Percentiles rank a stretch among this genome's conserved stretches.
These are phyloP conservation scores for Piliocolobus tephrosceles DNA, from an alignment of 2,113 vertebrate genomes.

Conservation along the genomic window DNA sequence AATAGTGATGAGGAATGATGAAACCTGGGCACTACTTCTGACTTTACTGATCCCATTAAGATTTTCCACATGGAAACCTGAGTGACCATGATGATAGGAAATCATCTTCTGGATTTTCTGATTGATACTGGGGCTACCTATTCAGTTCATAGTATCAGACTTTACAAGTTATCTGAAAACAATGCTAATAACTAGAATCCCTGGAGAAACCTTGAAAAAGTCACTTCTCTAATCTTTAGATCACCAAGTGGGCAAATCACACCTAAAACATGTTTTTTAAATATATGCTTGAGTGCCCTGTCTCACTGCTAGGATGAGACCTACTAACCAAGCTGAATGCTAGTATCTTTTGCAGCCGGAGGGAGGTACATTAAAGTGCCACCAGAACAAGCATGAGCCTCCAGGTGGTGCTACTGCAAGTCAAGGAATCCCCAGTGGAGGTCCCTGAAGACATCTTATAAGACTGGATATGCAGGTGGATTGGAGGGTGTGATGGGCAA, in stretches of 20 bases:
- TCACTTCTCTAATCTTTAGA: not conserved
- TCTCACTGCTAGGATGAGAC: not conserved
- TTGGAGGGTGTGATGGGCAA: not conserved
- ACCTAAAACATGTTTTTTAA: not conserved
- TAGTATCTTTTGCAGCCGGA: not conserved
- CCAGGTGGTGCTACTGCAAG: not conserved
- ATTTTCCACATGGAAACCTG: not conserved
- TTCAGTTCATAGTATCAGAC: not conserved
- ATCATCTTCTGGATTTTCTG: not conserved
- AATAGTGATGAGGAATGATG: not conserved
- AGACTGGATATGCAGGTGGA: not conserved
- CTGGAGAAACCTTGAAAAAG: not conserved
- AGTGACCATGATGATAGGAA: not conserved
- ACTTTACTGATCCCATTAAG: too few relatives aligned
- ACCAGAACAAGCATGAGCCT: not conserved
- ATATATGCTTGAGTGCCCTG: too few relatives aligned
- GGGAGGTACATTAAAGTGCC: too few relatives aligned
- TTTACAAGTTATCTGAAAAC: not conserved
- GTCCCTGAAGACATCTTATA: not conserved
- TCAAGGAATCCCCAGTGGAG: not conserved
- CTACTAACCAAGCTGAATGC: not conserved
- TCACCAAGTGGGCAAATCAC: not conserved
- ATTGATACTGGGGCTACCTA: not conserved
- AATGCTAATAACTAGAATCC: not conserved
- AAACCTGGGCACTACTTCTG: not conserved